Base-by-base conservation (phyloP, 2,113 vertebrate genomes). In the Crotalus horridus region DNA sequence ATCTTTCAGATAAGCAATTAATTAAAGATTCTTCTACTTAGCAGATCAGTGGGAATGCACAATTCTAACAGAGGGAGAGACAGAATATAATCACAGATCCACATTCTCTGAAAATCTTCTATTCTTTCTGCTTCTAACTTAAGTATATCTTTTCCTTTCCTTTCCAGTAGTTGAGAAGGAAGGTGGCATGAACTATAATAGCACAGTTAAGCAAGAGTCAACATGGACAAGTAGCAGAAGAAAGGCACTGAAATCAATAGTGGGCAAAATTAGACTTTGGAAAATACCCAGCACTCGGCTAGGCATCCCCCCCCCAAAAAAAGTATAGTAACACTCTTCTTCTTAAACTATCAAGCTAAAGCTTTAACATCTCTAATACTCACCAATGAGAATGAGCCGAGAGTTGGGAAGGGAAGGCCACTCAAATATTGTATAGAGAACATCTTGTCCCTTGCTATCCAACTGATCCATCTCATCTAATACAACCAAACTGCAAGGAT, bases 391-490 rank as follows among this genome's bases (percentile, higher is more conserved):
- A 93, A 99, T 97, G 0, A 99, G 96, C 29, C 98, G 98, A 46
- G 99, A 99, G 88, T 90, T 85, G 0, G 96, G 96, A 43, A 99
- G 97, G 95, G 95, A 97, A 0, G 99, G 98, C 99, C 99, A 99
- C 81, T 99, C 99, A 39, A 99, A 99, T 58, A 99, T 97, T 2
- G 98, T 99, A 97, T 99, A 99, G 3, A 99, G 98, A 48, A 99
- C 98, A 0, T 99, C 99, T 95, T 99, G 99, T 7, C 98, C 97
- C 94, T 98, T 99, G 94, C 98, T 99, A 96, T 99, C 99, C 97
- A 99, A 97, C 96, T 99, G 99, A 93, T 99, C 99, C 98, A 99
- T 98, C 94, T 99, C 99, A 8, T 99, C 99, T 96, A 99, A 95
- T 88, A 99, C 98, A 94, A 99, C 94, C 20, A 99, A 96, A 1